A percentile compares a stretch with the other conserved stretches of the same genome.
These are phyloP conservation scores for Pseudorectes ferrugineus DNA, from an alignment of 2,113 vertebrate genomes.

Conservation along the genomic window DNA sequence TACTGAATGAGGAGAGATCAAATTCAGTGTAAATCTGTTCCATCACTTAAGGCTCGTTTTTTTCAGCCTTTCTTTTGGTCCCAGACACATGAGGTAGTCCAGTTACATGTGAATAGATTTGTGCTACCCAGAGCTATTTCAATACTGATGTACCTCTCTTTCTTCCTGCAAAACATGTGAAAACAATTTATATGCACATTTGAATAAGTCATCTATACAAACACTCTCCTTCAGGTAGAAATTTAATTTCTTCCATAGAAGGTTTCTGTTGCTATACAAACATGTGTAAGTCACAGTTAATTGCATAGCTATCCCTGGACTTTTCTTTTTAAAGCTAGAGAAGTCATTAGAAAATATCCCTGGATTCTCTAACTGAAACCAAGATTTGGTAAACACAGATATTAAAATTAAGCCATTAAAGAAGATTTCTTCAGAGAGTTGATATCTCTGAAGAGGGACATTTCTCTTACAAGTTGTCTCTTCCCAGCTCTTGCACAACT, in stretches of 20 bases:
- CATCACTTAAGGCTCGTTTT: not conserved
- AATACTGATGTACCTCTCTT: slow-evolving; percentile 3
- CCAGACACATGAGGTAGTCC: not conserved
- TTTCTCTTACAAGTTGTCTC: not conserved
- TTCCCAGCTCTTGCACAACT: not conserved
- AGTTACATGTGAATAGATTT: slow-evolving; percentile 9
- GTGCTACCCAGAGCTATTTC: slow-evolving; percentile 1
- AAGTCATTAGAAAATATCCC: slow-evolving; percentile 39
- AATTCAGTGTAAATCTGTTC: not conserved
- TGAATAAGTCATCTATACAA: slow-evolving; percentile 27
- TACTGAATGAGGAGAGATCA: not conserved
- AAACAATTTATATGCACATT: slow-evolving; percentile 32
- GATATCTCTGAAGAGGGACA: not conserved
- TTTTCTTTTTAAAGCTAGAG: slow-evolving; percentile 50
- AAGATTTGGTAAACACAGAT: slow-evolving; percentile 18
- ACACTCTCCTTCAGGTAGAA: slow-evolving; percentile 31
- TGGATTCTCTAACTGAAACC: not conserved
- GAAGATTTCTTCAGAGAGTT: slow-evolving; percentile 12
- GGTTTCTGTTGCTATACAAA: slow-evolving; percentile 27
- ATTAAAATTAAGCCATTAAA: slow-evolving; percentile 45
- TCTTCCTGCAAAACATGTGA: slow-evolving; percentile 41
- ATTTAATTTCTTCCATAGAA: slow-evolving; percentile 39
- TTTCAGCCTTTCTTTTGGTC: not conserved
- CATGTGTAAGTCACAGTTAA: slow-evolving; percentile 3
- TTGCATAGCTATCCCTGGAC: slow-evolving; percentile 12